Percentiles rank a stretch among this genome's conserved stretches.
Evolutionary conservation across 2,888 invertebrate species (phyloP).

Genomic region (Andrena minutula): DNA sequence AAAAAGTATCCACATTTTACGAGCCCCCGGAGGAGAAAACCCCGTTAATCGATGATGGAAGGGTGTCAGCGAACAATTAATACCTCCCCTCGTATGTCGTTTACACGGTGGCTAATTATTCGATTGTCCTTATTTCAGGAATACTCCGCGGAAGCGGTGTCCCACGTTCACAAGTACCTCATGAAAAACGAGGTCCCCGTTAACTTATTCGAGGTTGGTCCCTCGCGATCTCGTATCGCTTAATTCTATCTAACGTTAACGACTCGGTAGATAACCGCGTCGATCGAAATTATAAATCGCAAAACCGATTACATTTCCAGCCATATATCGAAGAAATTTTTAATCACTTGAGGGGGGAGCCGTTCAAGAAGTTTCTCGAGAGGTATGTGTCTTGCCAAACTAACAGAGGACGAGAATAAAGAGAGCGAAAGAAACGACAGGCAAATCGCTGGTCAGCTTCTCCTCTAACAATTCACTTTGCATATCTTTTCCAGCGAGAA

Average conservation of each 20-base stretch:
- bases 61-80: too few species aligned
- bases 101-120: conserved; percentile 1
- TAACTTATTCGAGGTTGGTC: conserved; percentile 97
- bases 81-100: too few species aligned
- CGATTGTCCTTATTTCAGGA: conserved; percentile 89
- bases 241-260: conserved; percentile 25
- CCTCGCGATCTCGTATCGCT: conserved; percentile 36
- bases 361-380: conserved; percentile 99
- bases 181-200: conserved; percentile 98
- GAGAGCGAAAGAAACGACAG: not conserved
- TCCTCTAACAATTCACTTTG: conserved; percentile 28
- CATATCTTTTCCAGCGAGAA: conserved; percentile 92
- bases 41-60: too few species aligned
- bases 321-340: conserved; percentile 99
- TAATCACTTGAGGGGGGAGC: conserved; percentile 97
- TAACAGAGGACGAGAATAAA: not conserved
- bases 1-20: too few species aligned
- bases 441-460: not conserved
- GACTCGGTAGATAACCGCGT: conserved; percentile 23
- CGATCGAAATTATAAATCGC: conserved; percentile 36
- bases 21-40: too few species aligned
- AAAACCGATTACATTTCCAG: conserved; percentile 87
- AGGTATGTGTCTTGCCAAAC: conserved; percentile 89
- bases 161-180: conserved; percentile 98
- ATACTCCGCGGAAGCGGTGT: conserved; percentile 98